A percentile compares a stretch with the other conserved stretches of the same genome.
These are phyloP conservation scores for Climacteris rufus DNA, from an alignment of 2,113 vertebrate species.

Conservation along the genomic window DNA sequence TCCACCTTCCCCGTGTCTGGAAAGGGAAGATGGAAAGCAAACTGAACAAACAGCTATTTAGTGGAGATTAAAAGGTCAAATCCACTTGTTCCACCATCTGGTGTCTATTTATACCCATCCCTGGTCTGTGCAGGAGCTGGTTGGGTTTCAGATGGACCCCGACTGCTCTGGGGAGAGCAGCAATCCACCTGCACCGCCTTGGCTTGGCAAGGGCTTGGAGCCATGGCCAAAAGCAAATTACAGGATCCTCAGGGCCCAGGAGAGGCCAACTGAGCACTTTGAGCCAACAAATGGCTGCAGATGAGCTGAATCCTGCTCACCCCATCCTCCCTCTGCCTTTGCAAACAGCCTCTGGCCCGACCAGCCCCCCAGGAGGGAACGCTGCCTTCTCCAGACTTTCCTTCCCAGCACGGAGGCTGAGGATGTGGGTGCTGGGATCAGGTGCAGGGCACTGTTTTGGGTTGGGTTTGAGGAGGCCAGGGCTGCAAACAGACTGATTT, in stretches of 20 bases:
- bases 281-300: background rate
- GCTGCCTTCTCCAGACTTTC: accelerated
- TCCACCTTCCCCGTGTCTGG: background rate
- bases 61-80: constrained; percentile 33
- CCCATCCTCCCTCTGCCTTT: background rate
- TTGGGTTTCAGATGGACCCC: background rate
- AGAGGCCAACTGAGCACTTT: background rate
- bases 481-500: background rate
- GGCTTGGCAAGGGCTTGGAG: background rate
- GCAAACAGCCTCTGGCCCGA: background rate
- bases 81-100: constrained; percentile 44
- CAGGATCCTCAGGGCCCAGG: background rate
- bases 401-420: background rate
- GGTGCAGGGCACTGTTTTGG: background rate
- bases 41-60: background rate
- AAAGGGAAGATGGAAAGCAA: background rate
- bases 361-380: background rate
- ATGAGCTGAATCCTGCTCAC: background rate
- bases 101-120: constrained; percentile 46
- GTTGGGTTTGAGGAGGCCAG: background rate
- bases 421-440: background rate
- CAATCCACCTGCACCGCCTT: background rate
- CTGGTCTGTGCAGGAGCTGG: background rate
- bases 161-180: background rate
- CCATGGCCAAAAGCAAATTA: background rate